Evolutionary conservation across 2,797 vertebrate species (phyloP), one percentile per base, ranked within the genome.

Genomic region (Meda fulgida): DNA sequence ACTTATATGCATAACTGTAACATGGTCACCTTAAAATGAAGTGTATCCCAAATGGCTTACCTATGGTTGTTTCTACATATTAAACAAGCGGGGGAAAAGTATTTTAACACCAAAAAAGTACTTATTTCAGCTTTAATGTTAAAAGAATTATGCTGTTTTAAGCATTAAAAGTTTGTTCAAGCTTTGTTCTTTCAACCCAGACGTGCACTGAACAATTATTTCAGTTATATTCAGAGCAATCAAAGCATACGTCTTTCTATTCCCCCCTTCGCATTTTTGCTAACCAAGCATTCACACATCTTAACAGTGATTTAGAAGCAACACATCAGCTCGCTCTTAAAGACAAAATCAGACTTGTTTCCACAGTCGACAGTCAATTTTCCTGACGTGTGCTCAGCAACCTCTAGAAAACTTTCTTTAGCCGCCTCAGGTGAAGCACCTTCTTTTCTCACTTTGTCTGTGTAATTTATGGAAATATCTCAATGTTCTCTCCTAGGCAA

Each of bases 401-500:
- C 73, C 55, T 55, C 83, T 63, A 73, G 40, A 36, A 89, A 87
- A 85, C 51, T 89, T 87, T 85, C 40, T 73, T 55, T 48, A 76
- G 85, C 77, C 71, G 83, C 83, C 77, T 88, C 83, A 83, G 85
- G 83, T 85, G 78, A 81, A 78, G 71, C 71, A 84, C 86, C 86
- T 84, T 85, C 75, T 40, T 65, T 80, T 85, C 58, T 78, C 70
- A 69, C 43, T 69, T 60, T 48, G 83, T 89, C 67, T 72, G 90
- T 86, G 88, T 78, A 93, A 92, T 93, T 93, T 91, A 92, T 86
- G 82, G 85, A 91, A 91, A 90, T 92, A 84, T 87, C 90, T 91
- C 90, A 89, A 85, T 89, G 90, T 85, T 85, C 78, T 88, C 83
- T 91, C 88, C 11, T 48, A 84, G 93, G 92, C 90, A 84, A 93